Conservation (phyloP, 1,140 invertebrate species). For the Maniola jurtina region DNA sequence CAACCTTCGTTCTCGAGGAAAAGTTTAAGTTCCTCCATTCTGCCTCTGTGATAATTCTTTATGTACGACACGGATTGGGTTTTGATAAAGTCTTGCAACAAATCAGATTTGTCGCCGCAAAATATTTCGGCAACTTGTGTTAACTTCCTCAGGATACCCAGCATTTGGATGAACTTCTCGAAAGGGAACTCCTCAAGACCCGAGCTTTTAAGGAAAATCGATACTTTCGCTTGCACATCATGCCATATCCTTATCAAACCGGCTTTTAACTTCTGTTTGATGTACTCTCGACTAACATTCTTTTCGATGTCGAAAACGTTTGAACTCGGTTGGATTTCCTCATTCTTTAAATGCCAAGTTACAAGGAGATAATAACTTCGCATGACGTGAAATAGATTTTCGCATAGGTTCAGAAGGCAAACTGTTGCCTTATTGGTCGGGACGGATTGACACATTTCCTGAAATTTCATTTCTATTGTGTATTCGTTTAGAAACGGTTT, state of each 20-base stretch:
- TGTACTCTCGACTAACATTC: conserved; percentile 86
- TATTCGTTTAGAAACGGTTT: conserved; percentile 84
- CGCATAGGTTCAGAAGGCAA: conserved; percentile 90
- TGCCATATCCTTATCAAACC: conserved; percentile 94
- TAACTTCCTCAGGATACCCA: conserved; percentile 92
- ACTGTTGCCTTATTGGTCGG: conserved; percentile 88
- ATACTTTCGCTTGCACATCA: conserved; percentile 95
- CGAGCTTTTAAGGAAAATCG: conserved; percentile 86
- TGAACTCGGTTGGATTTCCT: conserved; percentile 60
- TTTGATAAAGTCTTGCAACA: conserved; percentile 92
- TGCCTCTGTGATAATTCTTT: conserved; percentile 90
- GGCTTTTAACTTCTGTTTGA: conserved; percentile 93
- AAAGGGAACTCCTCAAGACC: conserved; percentile 93
- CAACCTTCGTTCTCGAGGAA: conserved; percentile 99
- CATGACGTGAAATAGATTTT: conserved; percentile 90
- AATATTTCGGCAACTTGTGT: conserved; percentile 95
- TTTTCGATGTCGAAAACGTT: conserved; percentile 80
- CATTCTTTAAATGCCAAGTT: conserved; percentile 86
- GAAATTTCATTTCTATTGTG: conserved; percentile 86
- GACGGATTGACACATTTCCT: conserved; percentile 87
- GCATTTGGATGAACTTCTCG: conserved; percentile 95
- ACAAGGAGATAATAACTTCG: conserved; percentile 90
- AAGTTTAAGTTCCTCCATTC: conserved; percentile 95
- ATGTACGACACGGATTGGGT: conserved; percentile 94
- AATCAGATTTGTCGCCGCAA: conserved; percentile 91